Percentiles rank a stretch among this genome's conserved stretches.
Conservation (phyloP, 2,797 vertebrate species). For the Thripadectes ignobilis region DNA sequence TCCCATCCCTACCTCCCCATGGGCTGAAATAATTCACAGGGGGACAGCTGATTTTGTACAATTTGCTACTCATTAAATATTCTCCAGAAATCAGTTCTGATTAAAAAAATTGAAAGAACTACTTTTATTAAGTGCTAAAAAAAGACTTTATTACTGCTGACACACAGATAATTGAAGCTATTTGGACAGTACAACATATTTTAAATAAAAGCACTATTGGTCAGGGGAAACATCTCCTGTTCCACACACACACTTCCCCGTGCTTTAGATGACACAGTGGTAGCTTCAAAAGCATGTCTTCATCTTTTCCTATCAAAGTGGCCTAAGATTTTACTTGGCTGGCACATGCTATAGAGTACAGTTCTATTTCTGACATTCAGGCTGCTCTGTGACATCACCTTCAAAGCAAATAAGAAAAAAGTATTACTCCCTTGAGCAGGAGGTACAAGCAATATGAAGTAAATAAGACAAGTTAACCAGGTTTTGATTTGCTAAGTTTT, state of each 20-base stretch:
- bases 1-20: not conserved
- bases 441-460: not conserved
- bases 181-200: not conserved
- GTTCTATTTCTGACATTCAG: not conserved
- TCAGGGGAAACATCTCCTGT: not conserved
- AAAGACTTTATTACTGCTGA: not conserved
- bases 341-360: not conserved
- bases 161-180: not conserved
- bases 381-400: not conserved
- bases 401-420: not conserved
- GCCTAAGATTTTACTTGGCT: not conserved
- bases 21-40: not conserved
- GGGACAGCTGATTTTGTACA: not conserved
- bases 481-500: not conserved
- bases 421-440: not conserved
- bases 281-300: not conserved
- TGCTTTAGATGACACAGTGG: not conserved
- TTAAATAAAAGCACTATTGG: not conserved
- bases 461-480: not conserved
- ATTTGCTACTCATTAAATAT: not conserved
- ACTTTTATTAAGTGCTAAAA: not conserved
- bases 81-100: conserved; percentile 8
- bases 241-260: accelerated
- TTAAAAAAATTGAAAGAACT: not conserved
- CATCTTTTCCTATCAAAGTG: not conserved